Conservation (phyloP, 2,113 vertebrate species). For the Petrocephalus microphthalmus region DNA sequence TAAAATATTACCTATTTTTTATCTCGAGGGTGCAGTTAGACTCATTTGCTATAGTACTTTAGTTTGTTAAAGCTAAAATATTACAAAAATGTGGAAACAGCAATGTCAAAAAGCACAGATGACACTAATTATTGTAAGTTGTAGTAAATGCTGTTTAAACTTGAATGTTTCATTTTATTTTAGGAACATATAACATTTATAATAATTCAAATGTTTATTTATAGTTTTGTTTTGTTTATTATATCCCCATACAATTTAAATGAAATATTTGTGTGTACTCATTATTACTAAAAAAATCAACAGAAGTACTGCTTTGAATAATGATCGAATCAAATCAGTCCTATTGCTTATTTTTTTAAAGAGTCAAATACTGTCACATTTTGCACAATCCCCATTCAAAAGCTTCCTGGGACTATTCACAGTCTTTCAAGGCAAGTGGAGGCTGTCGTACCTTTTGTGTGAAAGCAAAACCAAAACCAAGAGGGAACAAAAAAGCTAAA, state of each 20-base stretch:
- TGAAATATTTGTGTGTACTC: background rate
- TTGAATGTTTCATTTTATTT: background rate
- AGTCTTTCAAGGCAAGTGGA: background rate
- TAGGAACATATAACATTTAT: background rate
- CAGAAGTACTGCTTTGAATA: background rate
- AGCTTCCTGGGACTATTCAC: no score
- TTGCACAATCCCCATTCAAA: background rate
- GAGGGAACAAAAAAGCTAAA: background rate
- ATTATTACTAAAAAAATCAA: background rate
- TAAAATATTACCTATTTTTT: background rate
- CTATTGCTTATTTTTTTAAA: background rate
- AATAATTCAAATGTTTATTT: background rate
- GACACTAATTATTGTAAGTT: background rate
- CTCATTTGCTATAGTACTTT: background rate
- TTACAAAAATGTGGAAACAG: background rate
- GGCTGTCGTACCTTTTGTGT: background rate
- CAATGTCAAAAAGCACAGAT: background rate
- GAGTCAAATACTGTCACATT: background rate
- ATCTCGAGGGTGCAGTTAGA: background rate
- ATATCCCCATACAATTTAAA: background rate
- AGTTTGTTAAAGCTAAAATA: background rate
- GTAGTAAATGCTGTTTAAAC: background rate
- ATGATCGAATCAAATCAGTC: background rate
- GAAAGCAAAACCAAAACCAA: background rate
- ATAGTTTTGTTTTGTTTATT: background rate